Percentiles rank a stretch among this genome's conserved stretches.
These are phyloP conservation scores for Irena cyanogastra DNA, from an alignment of 2,113 vertebrate genomes.

Conservation along the genomic window DNA sequence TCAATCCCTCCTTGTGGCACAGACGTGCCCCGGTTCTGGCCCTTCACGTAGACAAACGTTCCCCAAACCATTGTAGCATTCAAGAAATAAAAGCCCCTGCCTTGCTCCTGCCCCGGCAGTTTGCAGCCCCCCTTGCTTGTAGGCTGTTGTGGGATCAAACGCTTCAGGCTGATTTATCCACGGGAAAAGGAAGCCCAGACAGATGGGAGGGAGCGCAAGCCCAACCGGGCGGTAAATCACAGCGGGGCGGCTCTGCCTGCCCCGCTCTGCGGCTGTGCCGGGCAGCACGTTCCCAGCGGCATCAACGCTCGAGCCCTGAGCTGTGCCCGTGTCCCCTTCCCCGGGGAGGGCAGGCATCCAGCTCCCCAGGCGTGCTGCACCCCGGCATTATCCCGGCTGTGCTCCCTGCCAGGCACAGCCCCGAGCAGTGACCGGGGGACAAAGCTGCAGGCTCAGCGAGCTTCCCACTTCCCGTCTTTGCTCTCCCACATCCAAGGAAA, in stretches of 20 bases:
- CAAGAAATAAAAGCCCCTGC: background rate
- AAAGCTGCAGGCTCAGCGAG: background rate
- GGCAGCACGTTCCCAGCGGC: background rate
- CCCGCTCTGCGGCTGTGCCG: background rate
- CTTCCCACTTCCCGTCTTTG: background rate
- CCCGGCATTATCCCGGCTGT: accelerated
- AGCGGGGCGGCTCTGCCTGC: background rate
- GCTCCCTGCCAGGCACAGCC: background rate
- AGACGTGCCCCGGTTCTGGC: background rate
- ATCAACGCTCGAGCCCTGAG: background rate
- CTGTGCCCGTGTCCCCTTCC: background rate
- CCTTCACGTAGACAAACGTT: background rate
- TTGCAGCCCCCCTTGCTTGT: background rate
- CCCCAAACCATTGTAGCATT: background rate
- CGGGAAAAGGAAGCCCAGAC: background rate
- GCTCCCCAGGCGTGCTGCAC: background rate
- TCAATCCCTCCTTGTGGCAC: background rate
- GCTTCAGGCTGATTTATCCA: background rate
- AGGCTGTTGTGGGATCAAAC: background rate
- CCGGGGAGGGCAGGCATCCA: background rate
- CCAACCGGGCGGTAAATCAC: background rate
- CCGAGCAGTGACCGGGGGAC: background rate
- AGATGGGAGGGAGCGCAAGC: background rate
- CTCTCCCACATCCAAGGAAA: background rate
- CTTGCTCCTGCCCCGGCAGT: background rate